Evolutionary conservation across 2,888 invertebrate genomes (phyloP).

Genomic region (Tetranychus piercei): DNA sequence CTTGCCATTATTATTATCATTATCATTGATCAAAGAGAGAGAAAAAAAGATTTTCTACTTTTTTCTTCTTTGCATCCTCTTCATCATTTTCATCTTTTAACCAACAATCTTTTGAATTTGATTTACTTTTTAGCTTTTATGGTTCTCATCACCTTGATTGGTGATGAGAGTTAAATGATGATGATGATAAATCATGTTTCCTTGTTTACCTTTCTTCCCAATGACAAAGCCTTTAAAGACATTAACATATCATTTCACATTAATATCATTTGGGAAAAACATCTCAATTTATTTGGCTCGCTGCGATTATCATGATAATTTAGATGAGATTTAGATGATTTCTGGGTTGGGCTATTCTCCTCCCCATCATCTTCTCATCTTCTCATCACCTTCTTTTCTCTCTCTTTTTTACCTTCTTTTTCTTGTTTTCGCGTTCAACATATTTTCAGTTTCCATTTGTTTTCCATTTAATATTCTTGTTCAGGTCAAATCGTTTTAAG

Average conservation of each 20-base stretch:
- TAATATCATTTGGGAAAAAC: not conserved
- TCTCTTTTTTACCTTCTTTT: too few relatives aligned
- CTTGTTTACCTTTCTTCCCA: not conserved
- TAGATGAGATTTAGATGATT: not conserved
- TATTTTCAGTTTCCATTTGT: too few relatives aligned
- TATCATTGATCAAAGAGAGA: not conserved
- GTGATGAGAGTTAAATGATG: not conserved
- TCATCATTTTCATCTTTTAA: not conserved
- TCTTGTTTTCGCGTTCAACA: too few relatives aligned
- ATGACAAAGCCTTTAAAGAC: not conserved
- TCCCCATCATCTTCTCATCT: not conserved
- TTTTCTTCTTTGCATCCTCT: not conserved
- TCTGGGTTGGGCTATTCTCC: not conserved
- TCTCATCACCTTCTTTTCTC: not conserved
- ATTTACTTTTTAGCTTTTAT: too few relatives aligned
- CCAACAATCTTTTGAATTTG: not conserved
- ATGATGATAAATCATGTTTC: not conserved
- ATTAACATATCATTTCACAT: not conserved
- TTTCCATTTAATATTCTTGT: not conserved
- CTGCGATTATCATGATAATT: not conserved
- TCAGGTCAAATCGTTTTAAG: not conserved
- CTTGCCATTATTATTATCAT: constrained; percentile 14
- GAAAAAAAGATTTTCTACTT: too few relatives aligned
- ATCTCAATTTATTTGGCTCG: too few relatives aligned
- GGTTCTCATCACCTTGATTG: not conserved